Percentiles rank a stretch among this genome's conserved stretches.
These are phyloP conservation scores for Callipepla californica DNA, from an alignment of 2,113 vertebrate species.

Conservation along the genomic window DNA sequence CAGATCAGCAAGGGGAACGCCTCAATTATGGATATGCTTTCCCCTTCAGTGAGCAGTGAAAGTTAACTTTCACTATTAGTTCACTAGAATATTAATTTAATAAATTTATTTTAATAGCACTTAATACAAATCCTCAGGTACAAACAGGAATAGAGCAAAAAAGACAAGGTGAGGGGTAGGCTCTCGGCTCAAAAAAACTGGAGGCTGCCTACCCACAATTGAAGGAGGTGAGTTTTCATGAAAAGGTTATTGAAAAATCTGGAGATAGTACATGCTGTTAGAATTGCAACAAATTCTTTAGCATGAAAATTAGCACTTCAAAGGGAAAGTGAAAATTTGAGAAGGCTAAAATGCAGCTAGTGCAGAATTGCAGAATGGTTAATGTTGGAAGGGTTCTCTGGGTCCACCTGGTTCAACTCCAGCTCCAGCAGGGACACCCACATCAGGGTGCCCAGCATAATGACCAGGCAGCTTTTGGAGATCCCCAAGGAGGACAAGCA, in stretches of 20 bases:
- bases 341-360: not conserved
- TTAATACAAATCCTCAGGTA: slow-evolving; percentile 9
- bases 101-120: slow-evolving; percentile 30
- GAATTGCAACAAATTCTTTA: rapidly evolving
- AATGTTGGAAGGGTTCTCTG: not conserved
- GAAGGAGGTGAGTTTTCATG: not conserved
- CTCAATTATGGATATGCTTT: slow-evolving; percentile 30
- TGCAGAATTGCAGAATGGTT: not conserved
- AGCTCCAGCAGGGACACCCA: not conserved
- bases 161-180: not conserved
- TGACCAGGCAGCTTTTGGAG: not conserved
- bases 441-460: not conserved
- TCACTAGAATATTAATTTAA: slow-evolving; percentile 16
- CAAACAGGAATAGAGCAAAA: not conserved
- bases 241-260: not conserved
- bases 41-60: slow-evolving; percentile 41
- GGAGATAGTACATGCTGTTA: not conserved
- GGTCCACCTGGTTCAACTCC: not conserved
- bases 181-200: not conserved
- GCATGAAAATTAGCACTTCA: not conserved
- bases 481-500: not conserved
- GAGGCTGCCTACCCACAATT: not conserved
- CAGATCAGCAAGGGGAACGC: not conserved
- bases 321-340: not conserved
- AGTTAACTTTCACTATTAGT: slow-evolving; percentile 48